A percentile compares a stretch with the other conserved stretches of the same genome.
phyloP scores from a whole-genome alignment of 2,113 vertebrate genomes.

The Hiodon tergisus region DNA sequence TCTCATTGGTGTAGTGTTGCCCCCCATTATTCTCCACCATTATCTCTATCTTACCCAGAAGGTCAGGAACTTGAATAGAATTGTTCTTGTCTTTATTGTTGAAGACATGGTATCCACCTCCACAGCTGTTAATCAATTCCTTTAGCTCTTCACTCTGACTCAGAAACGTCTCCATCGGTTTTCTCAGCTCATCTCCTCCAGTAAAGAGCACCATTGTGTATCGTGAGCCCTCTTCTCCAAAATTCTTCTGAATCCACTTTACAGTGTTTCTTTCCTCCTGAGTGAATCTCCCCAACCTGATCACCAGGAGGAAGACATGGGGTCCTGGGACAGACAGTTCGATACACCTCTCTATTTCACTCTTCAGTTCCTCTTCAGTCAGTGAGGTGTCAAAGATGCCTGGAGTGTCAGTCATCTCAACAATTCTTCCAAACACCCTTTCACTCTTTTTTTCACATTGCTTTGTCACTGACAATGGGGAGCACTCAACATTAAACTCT shows the following conservation, averaged over 20 bases:
- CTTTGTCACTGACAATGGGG: neutral
- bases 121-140: neutral
- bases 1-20: conserved; percentile 7
- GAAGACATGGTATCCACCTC: conserved; percentile 8
- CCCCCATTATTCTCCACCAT: conserved; percentile 12
- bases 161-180: neutral
- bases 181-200: conserved; percentile 16
- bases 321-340: conserved; percentile 7
- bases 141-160: neutral
- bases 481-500: neutral
- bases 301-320: conserved; percentile 16
- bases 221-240: conserved; percentile 14
- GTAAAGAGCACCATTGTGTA: conserved; percentile 22
- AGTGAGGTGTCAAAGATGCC: conserved; percentile 56
- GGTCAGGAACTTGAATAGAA: neutral
- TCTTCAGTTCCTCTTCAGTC: conserved; percentile 36
- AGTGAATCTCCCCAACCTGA: conserved; percentile 14
- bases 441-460: conserved; percentile 10
- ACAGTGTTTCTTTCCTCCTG: conserved; percentile 2
- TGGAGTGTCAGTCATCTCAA: conserved; percentile 62
- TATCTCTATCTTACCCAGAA: neutral
- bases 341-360: conserved; percentile 49
- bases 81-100: neutral
- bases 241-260: conserved; percentile 17
- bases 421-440: neutral